Base-by-base conservation (phyloP, 64 coral and sea anemone species). In the Catalaphyllia jardinei region DNA sequence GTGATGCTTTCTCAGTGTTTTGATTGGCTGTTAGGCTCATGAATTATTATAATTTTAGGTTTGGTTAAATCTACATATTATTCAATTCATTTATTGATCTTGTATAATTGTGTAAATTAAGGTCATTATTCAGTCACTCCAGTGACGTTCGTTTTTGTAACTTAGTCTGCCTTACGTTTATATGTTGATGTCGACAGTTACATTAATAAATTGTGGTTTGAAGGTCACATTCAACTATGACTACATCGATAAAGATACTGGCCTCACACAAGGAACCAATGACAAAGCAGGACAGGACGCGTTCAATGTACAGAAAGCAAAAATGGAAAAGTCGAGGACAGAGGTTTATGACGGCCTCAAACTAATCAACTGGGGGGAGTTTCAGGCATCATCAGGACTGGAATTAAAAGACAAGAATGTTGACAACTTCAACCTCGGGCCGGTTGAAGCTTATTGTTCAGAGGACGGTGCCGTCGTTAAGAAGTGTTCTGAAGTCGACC, bases 361-460 rank as follows among this genome's bases (percentile, higher is more conserved):
- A 22, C 0, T 0, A 8, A 14, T 87, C 9, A 50, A 92, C 62
- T 93, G 91, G 91, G 39, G 15, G 0, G 86, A 73, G 14, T 88
- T 76, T 35, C 52, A 88, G 10, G 51, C 64, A 29, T 74, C 57
- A 11, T 28, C 60, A 20, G 90, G 90, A 55, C 62, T 92, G 18
- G 82, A 92, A 9, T 72, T 92, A 13, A 59, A 31, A 8, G 83
- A 76, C 27, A 30, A 74, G 11, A 31, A 78, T 18, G 77, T 72
- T 33, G 75, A 87, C 14, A 92, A 69, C n/a, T 76, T 88, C 15
- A 88, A 88, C 62, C 86, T 93, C 52, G 82, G 79, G 17, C 33
- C 61, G 8, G 74, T 71, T 51, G 91, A 93, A 0, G 91, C 76
- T 5, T 88, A 88, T 29, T 93, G 91, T 29, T 88, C 91, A 31